Evolutionary conservation across 2,888 invertebrate species (phyloP).

Genomic region (Calameuta filiformis): DNA sequence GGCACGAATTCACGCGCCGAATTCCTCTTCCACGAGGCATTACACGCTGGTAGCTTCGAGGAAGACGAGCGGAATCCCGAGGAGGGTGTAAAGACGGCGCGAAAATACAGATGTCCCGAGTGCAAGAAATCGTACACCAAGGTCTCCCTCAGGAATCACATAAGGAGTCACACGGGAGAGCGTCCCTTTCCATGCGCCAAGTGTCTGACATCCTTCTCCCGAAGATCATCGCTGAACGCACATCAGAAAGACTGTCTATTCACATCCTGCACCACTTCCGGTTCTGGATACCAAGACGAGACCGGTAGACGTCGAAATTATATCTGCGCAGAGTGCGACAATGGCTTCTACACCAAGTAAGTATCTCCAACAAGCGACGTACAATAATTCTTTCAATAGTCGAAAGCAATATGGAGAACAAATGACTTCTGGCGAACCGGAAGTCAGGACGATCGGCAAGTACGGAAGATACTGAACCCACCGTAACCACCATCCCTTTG

Average conservation of each 20-base stretch:
- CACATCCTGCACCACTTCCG: slow-evolving; percentile 54
- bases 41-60: slow-evolving; percentile 69
- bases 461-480: background rate
- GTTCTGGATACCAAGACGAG: background rate
- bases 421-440: background rate
- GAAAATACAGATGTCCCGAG: slow-evolving; percentile 75
- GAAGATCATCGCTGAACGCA: slow-evolving; percentile 74
- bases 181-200: slow-evolving; percentile 74
- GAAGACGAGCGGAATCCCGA: slow-evolving; percentile 50
- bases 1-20: slow-evolving; percentile 77
- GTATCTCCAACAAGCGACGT: slow-evolving; percentile 27
- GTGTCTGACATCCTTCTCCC: slow-evolving; percentile 75
- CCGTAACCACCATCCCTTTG: background rate
- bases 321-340: slow-evolving; percentile 59
- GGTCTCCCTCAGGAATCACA: slow-evolving; percentile 75
- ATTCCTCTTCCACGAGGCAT: slow-evolving; percentile 77
- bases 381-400: background rate
- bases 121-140: slow-evolving; percentile 76
- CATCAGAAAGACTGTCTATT: slow-evolving; percentile 69
- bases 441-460: background rate
- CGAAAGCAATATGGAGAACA: background rate
- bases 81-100: slow-evolving; percentile 39
- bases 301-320: slow-evolving; percentile 44
- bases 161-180: slow-evolving; percentile 81
- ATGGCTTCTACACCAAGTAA: slow-evolving; percentile 64